Conservation (phyloP, 30 jellyfish, hydroid and myxozoan species). For the Chironex yamaguchii region DNA sequence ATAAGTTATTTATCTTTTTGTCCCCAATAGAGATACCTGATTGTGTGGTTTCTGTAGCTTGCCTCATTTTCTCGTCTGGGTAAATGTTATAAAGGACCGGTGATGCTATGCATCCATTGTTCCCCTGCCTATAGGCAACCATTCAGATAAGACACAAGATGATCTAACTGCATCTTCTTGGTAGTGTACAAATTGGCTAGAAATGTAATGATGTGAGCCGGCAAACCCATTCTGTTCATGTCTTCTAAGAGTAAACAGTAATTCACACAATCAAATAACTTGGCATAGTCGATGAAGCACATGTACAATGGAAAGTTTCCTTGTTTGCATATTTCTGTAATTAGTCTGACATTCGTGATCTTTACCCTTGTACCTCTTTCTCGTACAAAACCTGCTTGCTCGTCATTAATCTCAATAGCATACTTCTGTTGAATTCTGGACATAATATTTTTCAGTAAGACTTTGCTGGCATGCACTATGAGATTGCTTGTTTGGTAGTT, state of each 20-base stretch:
- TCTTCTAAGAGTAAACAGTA: constrained; percentile 1
- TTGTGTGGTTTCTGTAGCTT: background rate
- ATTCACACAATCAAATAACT: constrained; percentile 45
- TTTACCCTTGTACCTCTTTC: constrained; percentile 30
- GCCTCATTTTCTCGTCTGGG: constrained; percentile 13
- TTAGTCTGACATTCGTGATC: constrained; percentile 28
- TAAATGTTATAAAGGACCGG: constrained; percentile 31
- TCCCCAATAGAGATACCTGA: constrained; percentile 22
- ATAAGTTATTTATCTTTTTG: background rate
- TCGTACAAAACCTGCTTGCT: constrained; percentile 53
- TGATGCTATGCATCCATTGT: constrained; percentile 27
- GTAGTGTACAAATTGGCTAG: constrained; percentile 25
- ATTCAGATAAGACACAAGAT: too few species aligned
- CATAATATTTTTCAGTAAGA: constrained; percentile 22
- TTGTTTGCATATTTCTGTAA: constrained; percentile 25
- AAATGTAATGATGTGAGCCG: constrained; percentile 18
- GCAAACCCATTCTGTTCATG: constrained; percentile 29
- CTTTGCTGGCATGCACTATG: constrained; percentile 38
- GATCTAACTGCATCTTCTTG: too few species aligned
- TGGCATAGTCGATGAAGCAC: constrained; percentile 22
- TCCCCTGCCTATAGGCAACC: too few species aligned
- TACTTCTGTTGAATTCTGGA: constrained; percentile 4
- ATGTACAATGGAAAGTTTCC: too few species aligned
- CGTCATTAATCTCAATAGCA: constrained; percentile 1
- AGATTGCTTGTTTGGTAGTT: constrained; percentile 23